Base-by-base conservation (phyloP, 2,888 invertebrate genomes). In the Serrognathus titanus region DNA sequence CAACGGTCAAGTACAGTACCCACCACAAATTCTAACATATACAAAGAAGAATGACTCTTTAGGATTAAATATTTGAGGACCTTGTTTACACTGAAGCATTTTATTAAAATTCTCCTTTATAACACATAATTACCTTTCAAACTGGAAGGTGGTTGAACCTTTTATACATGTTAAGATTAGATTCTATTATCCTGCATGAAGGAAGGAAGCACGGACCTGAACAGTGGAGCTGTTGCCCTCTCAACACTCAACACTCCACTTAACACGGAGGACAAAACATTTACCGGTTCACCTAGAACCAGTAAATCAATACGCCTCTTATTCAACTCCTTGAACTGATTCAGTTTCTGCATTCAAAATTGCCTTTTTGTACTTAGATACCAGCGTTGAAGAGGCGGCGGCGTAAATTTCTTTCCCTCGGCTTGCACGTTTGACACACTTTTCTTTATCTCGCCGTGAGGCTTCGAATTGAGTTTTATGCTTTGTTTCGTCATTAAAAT, bases 241-340 rank as follows among this genome's bases (percentile, higher is more conserved):
- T 43, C 16, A 43, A 43, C 54, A 48, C 54, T 56, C 58, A 37
- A 55, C 55, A 59, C 39, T 49, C 53, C 56, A 54, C 61, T 61
- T 56, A 58, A 61, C 58, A 59, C 54, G 57, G 57, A 58, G 56
- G 61, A 61, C 58, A 61, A 61, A 61, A 61, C 61, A 56, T 58
- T 61, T 61, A 58, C 58, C 56, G 48, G 58, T 58, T 61, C 58
- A 58, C 57, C 58, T 61, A 55, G 57, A 54, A 61, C 58, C 58
- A 56, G 53, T 61, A 61, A 61, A 61, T 61, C 61, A 61, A 61
- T 61, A 58, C 45, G 52, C 53, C 53, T 54, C 53, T 45, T 12
- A 4, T 16, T 35, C 49, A 9, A 37, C 38, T 20, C 51, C 35
- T 24, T 50, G 51, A 52, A 11, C 46, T 37, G 52, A 52, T 45